Evolutionary conservation across 2,113 vertebrate species (phyloP), one percentile per base, ranked within the genome.

Genomic region (Calidris pygmaea): DNA sequence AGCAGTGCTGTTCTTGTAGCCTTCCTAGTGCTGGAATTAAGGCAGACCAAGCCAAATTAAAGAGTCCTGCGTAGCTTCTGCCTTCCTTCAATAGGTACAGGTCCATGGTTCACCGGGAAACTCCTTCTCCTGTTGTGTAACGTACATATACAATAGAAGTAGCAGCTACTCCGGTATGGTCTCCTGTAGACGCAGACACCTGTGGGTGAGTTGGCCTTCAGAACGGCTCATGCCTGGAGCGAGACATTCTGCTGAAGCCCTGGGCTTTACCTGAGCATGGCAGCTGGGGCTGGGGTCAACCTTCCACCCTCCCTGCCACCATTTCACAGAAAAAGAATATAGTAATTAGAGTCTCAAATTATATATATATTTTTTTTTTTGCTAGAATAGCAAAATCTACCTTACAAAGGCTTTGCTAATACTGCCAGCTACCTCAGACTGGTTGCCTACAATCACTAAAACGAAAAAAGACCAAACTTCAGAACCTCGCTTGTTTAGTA

Each of bases 141-240:
- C 27, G 16, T 53, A 55, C 24, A 24, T 29, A 26, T 12, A 39
- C 52, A 52, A 53, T 17, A 52, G 52, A 27, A 17, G 15, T 10
- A 53, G 27, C 52, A 53, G 16, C 27, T 26, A 52, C 50, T 53
- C 27, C 8, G 14, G 50, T 16, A 11, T 15, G 39, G n/a, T 21
- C 11, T 34, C 13, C 14, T 50, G 5, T 3, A 34, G 76, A 17
- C 63, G 34, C 1, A 66, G 58, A 63, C 12, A 12, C 8, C 3
- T 2, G 13, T 0, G 9, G n/a, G 27, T 5, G n/a, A 23, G 34
- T 1, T 22, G 45, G 9, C 23, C 8, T 58, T 24, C 60, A 34
- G 34, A 9, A 11, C 0, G 0, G 14, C 34, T 60, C 29, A 21
- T 22, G 29, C 20, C 12, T 62, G 48, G 8, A 66, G 20, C 13